Conservation (phyloP, 2,797 vertebrate genomes). For the Coregonus sp. region DNA sequence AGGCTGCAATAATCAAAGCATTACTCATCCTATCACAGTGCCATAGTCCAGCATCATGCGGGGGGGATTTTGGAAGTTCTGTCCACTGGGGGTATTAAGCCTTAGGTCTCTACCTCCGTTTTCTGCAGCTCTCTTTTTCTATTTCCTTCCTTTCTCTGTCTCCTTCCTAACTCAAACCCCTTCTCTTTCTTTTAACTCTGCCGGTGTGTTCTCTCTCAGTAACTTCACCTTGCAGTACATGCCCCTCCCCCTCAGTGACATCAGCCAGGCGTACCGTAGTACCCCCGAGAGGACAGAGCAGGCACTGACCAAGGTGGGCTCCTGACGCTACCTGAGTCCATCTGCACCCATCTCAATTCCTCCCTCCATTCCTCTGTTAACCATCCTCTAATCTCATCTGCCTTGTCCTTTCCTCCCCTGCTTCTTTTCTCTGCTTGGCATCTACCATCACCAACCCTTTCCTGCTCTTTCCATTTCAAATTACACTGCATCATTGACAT, state of each 20-base stretch:
- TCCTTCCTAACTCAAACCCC: slow-evolving; percentile 54
- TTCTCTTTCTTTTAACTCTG: not conserved
- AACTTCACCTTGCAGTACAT: slow-evolving; percentile 92
- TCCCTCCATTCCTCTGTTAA: slow-evolving; percentile 3
- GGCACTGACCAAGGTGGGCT: slow-evolving; percentile 84
- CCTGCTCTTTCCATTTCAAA: slow-evolving; percentile 12
- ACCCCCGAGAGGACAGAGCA: slow-evolving; percentile 87
- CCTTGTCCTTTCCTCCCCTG: slow-evolving; percentile 4
- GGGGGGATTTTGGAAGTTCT: not conserved
- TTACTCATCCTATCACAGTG: slow-evolving; percentile 39
- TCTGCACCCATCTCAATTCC: slow-evolving; percentile 4
- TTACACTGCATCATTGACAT: slow-evolving; percentile 4
- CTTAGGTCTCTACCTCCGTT: slow-evolving; percentile 47
- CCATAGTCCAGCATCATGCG: slow-evolving; percentile 35
- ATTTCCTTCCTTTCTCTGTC: slow-evolving; percentile 52
- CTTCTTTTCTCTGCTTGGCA: slow-evolving; percentile 14
- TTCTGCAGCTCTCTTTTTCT: slow-evolving; percentile 8
- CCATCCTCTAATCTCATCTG: slow-evolving; percentile 47
- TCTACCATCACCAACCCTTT: slow-evolving; percentile 25
- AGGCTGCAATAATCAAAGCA: slow-evolving; percentile 57
- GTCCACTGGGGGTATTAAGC: slow-evolving; percentile 56
- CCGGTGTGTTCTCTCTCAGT: slow-evolving; percentile 60
- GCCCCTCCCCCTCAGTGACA: slow-evolving; percentile 88
- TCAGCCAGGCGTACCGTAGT: slow-evolving; percentile 86
- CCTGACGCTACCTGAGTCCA: not conserved